Conservation (phyloP, 2,888 invertebrate genomes). For the Hypercompe scribonia region DNA sequence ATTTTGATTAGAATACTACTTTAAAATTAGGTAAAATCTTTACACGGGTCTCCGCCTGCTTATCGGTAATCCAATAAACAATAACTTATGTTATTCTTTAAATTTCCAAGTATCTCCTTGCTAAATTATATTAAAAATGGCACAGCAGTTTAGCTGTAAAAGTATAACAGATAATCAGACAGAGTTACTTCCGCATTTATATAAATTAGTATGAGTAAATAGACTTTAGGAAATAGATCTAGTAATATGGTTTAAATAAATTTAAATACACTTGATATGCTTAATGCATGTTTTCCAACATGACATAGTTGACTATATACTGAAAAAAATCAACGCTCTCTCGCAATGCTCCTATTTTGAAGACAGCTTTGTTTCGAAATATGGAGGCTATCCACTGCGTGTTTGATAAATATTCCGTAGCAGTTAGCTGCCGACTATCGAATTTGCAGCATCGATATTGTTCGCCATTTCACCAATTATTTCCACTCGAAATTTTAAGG, state of each 20-base stretch:
- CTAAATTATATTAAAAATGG: not conserved
- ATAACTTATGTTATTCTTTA: not conserved
- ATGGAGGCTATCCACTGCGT: not conserved
- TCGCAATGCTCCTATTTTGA: not conserved
- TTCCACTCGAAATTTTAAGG: conserved; percentile 35
- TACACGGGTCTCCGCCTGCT: not conserved
- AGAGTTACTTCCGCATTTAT: too few species aligned
- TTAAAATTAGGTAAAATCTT: not conserved
- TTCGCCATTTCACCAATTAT: conserved; percentile 37
- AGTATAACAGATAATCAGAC: too few species aligned
- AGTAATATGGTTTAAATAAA: too few species aligned
- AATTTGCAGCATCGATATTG: conserved; percentile 35
- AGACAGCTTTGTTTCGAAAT: not conserved
- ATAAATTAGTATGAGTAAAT: too few species aligned
- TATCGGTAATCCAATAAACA: not conserved
- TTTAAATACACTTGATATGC: too few species aligned
- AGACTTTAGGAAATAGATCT: too few species aligned
- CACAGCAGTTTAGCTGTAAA: not conserved
- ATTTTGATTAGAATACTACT: too few species aligned
- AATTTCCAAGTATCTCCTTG: too few species aligned
- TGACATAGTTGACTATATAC: not conserved
- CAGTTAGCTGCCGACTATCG: conserved; percentile 28
- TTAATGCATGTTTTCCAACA: not conserved
- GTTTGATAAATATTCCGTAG: conserved; percentile 32
- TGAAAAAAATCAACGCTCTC: not conserved